A percentile compares a stretch with the other conserved stretches of the same genome.
Conservation (phyloP, 2,888 invertebrate species). For the Oxycera nigricornis region DNA sequence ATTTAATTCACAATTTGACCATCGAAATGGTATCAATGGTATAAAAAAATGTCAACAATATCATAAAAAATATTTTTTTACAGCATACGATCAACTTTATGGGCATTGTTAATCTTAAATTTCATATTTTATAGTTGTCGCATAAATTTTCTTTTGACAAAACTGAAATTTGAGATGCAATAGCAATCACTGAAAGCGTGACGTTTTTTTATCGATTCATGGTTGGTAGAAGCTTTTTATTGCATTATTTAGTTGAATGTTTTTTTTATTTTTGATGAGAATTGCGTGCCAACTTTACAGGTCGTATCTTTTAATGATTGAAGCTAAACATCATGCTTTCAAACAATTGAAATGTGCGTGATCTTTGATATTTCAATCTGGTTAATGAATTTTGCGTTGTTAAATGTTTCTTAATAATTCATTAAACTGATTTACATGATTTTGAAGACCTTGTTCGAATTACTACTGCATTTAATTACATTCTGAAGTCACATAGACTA, state of each 20-base stretch:
- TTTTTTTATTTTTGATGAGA: background rate
- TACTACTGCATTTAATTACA: too few species aligned
- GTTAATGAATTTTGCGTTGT: too few species aligned
- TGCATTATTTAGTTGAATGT: too few species aligned
- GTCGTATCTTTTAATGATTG: background rate
- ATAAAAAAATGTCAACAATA: background rate
- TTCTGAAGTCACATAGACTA: too few species aligned
- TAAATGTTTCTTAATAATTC: too few species aligned
- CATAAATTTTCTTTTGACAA: background rate
- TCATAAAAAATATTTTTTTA: background rate
- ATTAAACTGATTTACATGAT: too few species aligned
- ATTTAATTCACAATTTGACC: background rate
- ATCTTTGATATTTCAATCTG: too few species aligned
- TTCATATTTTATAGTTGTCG: background rate
- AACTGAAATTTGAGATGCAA: background rate
- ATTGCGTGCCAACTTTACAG: background rate
- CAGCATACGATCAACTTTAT: background rate
- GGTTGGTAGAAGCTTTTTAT: too few species aligned
- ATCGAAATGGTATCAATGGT: too few species aligned
- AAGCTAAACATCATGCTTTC: too few species aligned
- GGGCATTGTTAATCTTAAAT: background rate
- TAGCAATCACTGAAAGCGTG: background rate
- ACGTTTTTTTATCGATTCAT: background rate
- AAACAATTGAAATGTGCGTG: too few species aligned
- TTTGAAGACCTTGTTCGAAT: too few species aligned